Conservation (phyloP, 92 coral and sea anemone species). For the Actinostola sp. region DNA sequence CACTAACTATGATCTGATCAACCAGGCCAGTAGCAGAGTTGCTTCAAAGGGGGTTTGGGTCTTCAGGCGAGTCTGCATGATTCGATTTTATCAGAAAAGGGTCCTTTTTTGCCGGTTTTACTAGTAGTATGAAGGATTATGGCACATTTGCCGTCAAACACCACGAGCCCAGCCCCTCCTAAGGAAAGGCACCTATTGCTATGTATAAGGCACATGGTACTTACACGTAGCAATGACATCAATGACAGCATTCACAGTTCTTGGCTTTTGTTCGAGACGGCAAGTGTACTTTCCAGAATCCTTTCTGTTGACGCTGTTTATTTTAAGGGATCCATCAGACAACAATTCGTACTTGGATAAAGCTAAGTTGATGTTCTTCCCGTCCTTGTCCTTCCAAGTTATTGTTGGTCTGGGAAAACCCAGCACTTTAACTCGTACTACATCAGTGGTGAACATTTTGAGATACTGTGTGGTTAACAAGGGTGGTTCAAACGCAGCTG, state of each 20-base stretch:
- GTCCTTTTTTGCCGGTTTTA: no score
- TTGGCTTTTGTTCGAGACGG: not conserved
- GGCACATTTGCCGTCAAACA: no score
- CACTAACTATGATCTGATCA: no score
- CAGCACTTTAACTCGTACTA: not conserved
- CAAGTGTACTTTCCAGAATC: constrained; percentile 57
- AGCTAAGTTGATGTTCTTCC: not conserved
- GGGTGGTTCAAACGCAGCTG: constrained; percentile 10
- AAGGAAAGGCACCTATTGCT: no score
- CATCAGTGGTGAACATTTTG: not conserved
- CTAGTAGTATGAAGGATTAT: no score
- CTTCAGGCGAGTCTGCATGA: no score
- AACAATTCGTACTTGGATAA: constrained; percentile 16
- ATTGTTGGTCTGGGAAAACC: constrained; percentile 32
- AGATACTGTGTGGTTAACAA: constrained; percentile 1
- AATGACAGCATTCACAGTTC: not conserved
- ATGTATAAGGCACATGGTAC: no score
- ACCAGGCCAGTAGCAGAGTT: no score
- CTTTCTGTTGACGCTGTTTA: constrained; percentile 13
- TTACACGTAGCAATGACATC: constrained; percentile 14
- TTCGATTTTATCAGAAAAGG: no score
- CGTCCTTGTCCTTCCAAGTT: constrained; percentile 14
- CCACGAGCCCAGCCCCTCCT: no score
- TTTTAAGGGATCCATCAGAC: constrained; percentile 43
- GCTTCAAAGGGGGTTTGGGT: no score